phyloP scores from a whole-genome alignment of 64 coral and sea anemone species.

The Platygyra sinensis region DNA sequence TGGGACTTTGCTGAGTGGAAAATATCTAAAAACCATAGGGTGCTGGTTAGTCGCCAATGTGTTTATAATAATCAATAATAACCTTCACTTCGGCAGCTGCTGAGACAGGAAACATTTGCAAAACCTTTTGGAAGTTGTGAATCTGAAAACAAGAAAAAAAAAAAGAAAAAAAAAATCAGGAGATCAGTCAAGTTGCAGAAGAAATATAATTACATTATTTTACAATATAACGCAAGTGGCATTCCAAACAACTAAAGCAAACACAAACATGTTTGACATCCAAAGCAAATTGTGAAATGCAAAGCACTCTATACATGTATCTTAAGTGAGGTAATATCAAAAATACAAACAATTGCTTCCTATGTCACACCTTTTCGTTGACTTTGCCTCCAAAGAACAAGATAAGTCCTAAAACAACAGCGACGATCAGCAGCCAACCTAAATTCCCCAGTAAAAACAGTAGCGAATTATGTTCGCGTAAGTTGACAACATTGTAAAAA shows the following conservation, averaged over 20 bases:
- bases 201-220: background rate
- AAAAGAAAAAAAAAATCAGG: too few species aligned
- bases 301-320: background rate
- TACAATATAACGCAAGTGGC: too few species aligned
- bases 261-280: too few species aligned
- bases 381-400: constrained; percentile 1
- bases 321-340: background rate
- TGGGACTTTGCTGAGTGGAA: too few species aligned
- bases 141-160: background rate
- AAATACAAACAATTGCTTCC: too few species aligned
- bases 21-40: too few species aligned
- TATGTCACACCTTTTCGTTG: background rate
- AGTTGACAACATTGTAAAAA: background rate
- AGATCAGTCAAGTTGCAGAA: too few species aligned
- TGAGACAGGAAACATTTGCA: background rate
- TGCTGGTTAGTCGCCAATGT: background rate
- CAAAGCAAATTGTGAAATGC: too few species aligned
- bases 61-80: background rate
- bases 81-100: background rate
- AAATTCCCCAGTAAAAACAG: background rate
- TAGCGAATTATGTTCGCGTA: too few species aligned
- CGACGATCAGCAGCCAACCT: background rate
- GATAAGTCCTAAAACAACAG: background rate
- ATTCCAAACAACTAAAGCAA: too few species aligned
- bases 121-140: constrained; percentile 2